A percentile compares a stretch with the other conserved stretches of the same genome.
These are phyloP conservation scores for Chondrosia reniformis DNA, from an alignment of 37 sponge, comb jelly and placozoan species.

Conservation along the genomic window DNA sequence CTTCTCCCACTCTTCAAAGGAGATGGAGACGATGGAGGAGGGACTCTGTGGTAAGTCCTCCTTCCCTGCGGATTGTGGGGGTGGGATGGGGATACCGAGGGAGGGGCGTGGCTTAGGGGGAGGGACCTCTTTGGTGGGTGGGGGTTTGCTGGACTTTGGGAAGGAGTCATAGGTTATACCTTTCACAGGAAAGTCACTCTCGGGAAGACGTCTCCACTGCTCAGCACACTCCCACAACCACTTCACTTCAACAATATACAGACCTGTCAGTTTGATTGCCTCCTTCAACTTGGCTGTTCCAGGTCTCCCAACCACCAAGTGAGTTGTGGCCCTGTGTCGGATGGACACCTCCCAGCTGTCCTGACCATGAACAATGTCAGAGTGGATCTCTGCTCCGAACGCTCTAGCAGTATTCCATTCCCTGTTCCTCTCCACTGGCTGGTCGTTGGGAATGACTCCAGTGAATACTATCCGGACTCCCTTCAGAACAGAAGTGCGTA, in stretches of 20 bases:
- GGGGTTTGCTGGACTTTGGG: background rate
- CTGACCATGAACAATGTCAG: constrained; percentile 39
- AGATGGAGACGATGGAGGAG: constrained; percentile 46
- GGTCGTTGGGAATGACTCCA: constrained; percentile 92
- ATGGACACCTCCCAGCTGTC: constrained; percentile 25
- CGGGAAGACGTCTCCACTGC: constrained; percentile 78
- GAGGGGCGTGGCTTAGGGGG: background rate
- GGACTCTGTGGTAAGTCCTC: too few relatives aligned
- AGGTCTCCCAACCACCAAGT: constrained; percentile 78
- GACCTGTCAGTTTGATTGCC: constrained; percentile 64
- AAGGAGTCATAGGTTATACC: background rate
- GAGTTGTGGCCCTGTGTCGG: constrained; percentile 68
- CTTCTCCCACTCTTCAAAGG: constrained; percentile 64
- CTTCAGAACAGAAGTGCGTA: constrained; percentile 69
- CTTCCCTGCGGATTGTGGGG: background rate
- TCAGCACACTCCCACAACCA: constrained; percentile 97
- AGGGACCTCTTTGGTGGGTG: background rate
- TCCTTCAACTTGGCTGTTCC: constrained; percentile 88
- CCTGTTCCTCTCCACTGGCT: constrained; percentile 57
- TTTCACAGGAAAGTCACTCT: constrained; percentile 48
- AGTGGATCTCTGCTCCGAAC: constrained; percentile 77
- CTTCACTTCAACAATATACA: constrained; percentile 72
- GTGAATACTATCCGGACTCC: constrained; percentile 83
- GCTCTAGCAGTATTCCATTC: constrained; percentile 93
- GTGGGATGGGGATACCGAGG: background rate